Evolutionary conservation across 2,797 vertebrate species (phyloP).

Genomic region (Poecilia gillii): DNA sequence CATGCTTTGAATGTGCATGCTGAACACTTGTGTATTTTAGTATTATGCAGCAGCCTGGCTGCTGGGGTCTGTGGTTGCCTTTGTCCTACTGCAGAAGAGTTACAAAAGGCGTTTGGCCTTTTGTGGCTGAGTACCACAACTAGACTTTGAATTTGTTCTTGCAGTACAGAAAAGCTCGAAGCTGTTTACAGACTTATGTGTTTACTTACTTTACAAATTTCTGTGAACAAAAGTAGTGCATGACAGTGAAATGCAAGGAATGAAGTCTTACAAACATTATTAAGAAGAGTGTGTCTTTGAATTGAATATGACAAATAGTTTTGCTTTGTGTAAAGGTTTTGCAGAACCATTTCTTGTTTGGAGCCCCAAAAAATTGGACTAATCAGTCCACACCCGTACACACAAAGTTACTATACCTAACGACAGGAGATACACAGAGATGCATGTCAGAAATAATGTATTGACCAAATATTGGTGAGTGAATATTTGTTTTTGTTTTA

Average conservation of each 20-base stretch:
- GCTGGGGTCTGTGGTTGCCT: conserved; percentile 44
- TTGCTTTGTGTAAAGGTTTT: background rate
- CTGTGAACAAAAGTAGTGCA: background rate
- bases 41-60: conserved; percentile 41
- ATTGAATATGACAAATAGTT: background rate
- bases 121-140: conserved; percentile 15
- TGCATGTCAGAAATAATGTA: background rate
- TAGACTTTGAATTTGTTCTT: conserved; percentile 23
- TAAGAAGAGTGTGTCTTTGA: background rate
- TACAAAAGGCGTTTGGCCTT: conserved; percentile 26
- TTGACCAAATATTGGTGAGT: background rate
- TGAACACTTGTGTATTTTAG: conserved; percentile 46
- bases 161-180: background rate
- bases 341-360: background rate
- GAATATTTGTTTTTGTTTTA: background rate
- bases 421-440: background rate
- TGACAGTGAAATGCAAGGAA: background rate
- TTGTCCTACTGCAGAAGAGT: conserved; percentile 48
- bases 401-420: background rate
- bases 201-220: background rate
- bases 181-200: background rate
- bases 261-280: background rate
- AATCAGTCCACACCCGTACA: background rate
- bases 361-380: background rate
- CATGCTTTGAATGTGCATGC: conserved; percentile 40